Evolutionary conservation across 2,113 vertebrate species (phyloP).

Genomic region (Barnardius zonarius): DNA sequence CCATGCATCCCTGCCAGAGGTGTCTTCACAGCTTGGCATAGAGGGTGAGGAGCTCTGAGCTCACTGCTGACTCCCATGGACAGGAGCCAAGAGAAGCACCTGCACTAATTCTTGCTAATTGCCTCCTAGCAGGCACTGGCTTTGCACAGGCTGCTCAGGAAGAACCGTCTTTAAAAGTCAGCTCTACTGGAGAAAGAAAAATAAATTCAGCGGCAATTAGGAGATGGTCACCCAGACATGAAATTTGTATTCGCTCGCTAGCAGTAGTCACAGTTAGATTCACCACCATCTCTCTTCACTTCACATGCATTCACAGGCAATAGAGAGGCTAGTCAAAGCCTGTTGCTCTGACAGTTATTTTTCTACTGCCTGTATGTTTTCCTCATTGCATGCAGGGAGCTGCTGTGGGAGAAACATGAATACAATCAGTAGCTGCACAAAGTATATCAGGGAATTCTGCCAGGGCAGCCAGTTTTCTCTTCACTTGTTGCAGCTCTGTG

Average conservation of each 20-base stretch:
- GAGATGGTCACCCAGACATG: background rate
- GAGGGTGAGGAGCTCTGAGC: background rate
- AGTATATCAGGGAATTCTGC: background rate
- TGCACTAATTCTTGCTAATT: slow-evolving; percentile 27
- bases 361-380: background rate
- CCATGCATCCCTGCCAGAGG: background rate
- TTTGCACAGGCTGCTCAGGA: background rate
- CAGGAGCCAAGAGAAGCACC: background rate
- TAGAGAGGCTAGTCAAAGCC: background rate
- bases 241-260: background rate
- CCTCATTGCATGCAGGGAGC: background rate
- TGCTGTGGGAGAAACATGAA: background rate
- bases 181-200: background rate
- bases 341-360: background rate
- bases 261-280: background rate
- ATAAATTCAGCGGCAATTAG: background rate
- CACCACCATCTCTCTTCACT: background rate
- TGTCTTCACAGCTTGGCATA: background rate
- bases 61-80: background rate
- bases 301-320: background rate
- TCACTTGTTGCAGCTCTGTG: slow-evolving; percentile 1
- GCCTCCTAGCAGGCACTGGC: background rate
- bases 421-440: background rate
- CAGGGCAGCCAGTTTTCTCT: background rate
- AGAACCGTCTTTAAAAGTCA: background rate